Conservation (phyloP, 2,113 vertebrate genomes). For the Melanocharis versteri region DNA sequence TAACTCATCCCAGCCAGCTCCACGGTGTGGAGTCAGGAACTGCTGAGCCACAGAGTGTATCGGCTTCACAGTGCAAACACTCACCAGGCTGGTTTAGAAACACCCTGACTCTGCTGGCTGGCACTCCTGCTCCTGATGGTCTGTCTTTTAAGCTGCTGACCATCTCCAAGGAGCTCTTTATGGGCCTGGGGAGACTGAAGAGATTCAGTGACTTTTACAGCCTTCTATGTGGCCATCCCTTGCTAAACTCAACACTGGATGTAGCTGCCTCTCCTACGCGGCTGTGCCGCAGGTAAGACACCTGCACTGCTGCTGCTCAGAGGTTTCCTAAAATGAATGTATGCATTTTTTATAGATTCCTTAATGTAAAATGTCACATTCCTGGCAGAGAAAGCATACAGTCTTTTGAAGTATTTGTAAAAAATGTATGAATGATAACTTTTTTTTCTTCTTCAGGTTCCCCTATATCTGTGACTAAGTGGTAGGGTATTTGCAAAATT, state of each 20-base stretch:
- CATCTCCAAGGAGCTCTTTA: not conserved
- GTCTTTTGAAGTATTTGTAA: conserved; percentile 9
- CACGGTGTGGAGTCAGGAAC: not conserved
- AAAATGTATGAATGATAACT: not conserved
- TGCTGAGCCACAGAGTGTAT: not conserved
- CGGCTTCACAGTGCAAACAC: not conserved
- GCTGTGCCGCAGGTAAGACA: not conserved
- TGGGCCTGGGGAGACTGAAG: not conserved
- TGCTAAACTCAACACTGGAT: not conserved
- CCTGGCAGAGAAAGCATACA: not conserved
- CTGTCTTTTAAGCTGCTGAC: not conserved
- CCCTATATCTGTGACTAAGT: not conserved
- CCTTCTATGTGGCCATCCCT: not conserved
- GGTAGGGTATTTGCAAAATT: conserved; percentile 18
- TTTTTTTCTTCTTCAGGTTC: not conserved
- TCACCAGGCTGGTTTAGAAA: not conserved
- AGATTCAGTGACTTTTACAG: not conserved
- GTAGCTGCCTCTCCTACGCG: not conserved
- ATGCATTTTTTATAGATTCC: not conserved
- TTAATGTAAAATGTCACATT: conserved; percentile 10
- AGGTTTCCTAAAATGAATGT: not conserved
- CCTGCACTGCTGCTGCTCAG: not conserved
- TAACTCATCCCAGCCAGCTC: not conserved
- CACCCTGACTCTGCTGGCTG: not conserved
- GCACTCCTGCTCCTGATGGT: not conserved